Conservation (phyloP, 2,888 invertebrate species). For the Sarcophaga carnaria region DNA sequence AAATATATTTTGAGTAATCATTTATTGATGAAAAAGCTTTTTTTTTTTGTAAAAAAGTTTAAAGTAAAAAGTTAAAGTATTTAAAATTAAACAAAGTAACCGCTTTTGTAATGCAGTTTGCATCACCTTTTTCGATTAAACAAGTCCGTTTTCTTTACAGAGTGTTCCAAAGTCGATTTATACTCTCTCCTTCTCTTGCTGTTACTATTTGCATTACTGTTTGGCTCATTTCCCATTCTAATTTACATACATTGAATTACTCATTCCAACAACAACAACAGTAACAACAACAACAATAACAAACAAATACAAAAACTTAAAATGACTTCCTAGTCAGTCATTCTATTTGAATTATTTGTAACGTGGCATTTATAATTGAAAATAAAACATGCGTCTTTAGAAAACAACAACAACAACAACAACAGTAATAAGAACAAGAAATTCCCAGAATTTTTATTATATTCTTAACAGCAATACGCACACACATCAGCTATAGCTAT, state of each 20-base stretch:
- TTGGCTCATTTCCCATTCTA: constrained; percentile 44
- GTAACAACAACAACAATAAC: background rate
- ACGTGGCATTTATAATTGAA: constrained; percentile 64
- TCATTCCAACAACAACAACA: background rate
- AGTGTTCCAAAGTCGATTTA: background rate
- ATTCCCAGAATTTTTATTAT: constrained; percentile 52
- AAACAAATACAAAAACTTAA: background rate
- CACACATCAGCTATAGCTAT: background rate
- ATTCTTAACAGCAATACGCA: background rate
- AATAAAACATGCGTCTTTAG: constrained; percentile 59
- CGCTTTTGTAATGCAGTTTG: no score
- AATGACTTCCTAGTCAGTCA: constrained; percentile 61
- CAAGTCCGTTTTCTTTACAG: background rate
- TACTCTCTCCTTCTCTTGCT: background rate
- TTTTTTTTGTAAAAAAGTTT: no score
- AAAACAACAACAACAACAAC: background rate
- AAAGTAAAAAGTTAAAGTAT: no score
- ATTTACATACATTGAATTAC: background rate
- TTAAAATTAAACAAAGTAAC: no score
- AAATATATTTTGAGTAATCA: no score
- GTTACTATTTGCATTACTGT: background rate
- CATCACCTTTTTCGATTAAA: no score
- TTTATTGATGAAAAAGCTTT: no score
- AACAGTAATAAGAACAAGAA: background rate
- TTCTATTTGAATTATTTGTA: constrained; percentile 56